Conservation (phyloP, 2,797 vertebrate species). For the Phaenicophaeus curvirostris region DNA sequence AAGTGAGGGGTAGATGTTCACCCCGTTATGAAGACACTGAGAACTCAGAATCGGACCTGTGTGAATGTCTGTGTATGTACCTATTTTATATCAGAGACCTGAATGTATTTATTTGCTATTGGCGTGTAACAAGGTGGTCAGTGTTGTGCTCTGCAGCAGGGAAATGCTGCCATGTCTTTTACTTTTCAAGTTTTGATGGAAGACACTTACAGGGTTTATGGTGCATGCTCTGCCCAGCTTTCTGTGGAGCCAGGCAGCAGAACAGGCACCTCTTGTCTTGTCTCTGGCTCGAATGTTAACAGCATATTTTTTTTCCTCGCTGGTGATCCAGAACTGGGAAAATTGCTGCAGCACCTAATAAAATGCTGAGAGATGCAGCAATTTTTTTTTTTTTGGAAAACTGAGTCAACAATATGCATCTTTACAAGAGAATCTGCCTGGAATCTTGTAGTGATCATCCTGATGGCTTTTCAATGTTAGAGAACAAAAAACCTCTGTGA, state of each 20-base stretch:
- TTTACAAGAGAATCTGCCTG: background rate
- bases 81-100: background rate
- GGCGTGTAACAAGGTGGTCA: no score
- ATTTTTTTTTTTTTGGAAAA: background rate
- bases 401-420: fast-evolving
- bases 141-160: background rate
- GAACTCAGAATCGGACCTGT: fast-evolving
- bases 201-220: background rate
- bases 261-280: background rate
- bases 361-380: background rate
- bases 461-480: background rate
- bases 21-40: fast-evolving
- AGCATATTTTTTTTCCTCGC: background rate
- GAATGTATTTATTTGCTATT: background rate
- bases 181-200: background rate
- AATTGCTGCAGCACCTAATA: background rate
- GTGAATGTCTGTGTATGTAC: background rate
- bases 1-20: background rate
- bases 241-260: background rate
- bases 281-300: background rate
- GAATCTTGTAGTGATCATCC: background rate
- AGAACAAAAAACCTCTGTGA: background rate
- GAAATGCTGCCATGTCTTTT: background rate
- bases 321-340: background rate
- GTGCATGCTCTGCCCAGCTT: background rate